These are phyloP conservation scores for Heliangelus exortis DNA, from an alignment of 2,797 vertebrate genomes.

Conservation along the genomic window DNA sequence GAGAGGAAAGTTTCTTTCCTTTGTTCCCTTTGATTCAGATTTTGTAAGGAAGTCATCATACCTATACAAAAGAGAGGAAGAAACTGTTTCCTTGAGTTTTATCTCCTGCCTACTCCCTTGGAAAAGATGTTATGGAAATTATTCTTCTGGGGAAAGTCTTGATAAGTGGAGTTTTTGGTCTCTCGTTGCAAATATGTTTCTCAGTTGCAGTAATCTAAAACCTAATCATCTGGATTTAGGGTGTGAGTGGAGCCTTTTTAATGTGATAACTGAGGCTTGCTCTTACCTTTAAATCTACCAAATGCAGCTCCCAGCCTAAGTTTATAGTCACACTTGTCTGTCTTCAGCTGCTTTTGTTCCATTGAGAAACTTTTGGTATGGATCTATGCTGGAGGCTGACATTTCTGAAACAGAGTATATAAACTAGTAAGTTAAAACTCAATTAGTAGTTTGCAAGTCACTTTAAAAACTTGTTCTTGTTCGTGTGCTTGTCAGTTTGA, in stretches of 20 bases:
- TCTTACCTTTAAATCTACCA: background rate
- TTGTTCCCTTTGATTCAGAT: background rate
- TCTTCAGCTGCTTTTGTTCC: background rate
- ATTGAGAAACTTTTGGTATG: background rate
- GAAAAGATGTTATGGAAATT: background rate
- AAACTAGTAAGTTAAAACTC: background rate
- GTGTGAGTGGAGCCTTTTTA: background rate
- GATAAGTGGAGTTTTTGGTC: background rate
- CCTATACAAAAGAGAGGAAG: background rate
- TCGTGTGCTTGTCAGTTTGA: background rate
- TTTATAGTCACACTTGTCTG: background rate
- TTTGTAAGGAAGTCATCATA: background rate
- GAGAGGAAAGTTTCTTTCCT: background rate
- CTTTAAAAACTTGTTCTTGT: background rate
- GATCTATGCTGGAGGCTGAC: background rate
- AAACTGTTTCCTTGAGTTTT: background rate
- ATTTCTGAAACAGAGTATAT: background rate
- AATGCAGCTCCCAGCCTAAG: background rate
- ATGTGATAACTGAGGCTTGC: background rate
- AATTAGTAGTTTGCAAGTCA: background rate
- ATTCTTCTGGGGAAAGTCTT: background rate
- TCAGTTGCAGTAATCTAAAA: background rate
- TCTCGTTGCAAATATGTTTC: background rate
- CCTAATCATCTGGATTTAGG: background rate
- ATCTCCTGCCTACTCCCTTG: background rate